phyloP scores from a whole-genome alignment of 2,797 vertebrate genomes.

The Lacerta viridis region DNA sequence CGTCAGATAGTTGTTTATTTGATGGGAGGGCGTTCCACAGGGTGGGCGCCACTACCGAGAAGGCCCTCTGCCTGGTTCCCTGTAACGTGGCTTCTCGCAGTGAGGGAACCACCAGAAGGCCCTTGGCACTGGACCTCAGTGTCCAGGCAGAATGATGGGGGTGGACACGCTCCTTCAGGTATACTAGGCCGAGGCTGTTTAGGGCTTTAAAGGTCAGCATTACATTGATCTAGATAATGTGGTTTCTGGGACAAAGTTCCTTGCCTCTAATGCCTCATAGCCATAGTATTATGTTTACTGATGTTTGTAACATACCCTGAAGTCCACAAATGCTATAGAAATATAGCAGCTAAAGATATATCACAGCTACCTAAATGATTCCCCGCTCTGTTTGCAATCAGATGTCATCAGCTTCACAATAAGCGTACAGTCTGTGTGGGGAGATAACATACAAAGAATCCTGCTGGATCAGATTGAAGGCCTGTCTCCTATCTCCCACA shows the following conservation, averaged over 20 bases:
- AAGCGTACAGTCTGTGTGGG: conserved; percentile 17
- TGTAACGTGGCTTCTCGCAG: too few species aligned
- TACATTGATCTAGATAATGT: neutral
- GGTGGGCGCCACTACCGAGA: too few species aligned
- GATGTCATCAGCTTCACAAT: neutral
- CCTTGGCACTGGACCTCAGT: fast-evolving
- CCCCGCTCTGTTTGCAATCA: neutral
- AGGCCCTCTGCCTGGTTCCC: too few species aligned
- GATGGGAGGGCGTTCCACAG: too few species aligned
- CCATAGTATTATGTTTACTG: neutral
- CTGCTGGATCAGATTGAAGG: neutral
- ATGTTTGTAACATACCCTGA: neutral
- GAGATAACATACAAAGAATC: neutral
- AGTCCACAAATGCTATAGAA: neutral
- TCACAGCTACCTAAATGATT: neutral
- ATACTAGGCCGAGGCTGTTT: too few species aligned
- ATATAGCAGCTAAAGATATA: neutral
- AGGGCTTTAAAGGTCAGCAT: too few species aligned
- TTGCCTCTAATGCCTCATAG: neutral
- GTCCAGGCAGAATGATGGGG: fast-evolving
- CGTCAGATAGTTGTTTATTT: too few species aligned
- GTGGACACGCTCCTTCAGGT: too few species aligned
- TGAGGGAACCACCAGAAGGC: too few species aligned
- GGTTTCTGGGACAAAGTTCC: neutral
- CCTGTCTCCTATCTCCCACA: neutral